Percentiles rank a stretch among this genome's conserved stretches.
Conservation (phyloP, 2,797 vertebrate genomes). For the Apodemus agrarius region DNA sequence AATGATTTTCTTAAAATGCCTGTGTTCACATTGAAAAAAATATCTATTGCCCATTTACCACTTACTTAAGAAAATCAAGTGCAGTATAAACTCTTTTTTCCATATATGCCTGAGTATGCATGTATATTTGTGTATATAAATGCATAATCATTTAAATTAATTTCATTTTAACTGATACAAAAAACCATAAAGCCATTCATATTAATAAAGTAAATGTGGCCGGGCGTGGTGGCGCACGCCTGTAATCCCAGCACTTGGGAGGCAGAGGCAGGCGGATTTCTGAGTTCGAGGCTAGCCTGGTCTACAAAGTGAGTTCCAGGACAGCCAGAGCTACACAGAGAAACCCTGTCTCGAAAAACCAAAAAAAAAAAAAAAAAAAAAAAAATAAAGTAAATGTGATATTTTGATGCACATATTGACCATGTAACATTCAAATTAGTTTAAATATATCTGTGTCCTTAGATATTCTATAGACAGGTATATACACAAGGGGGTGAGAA, state of each 20-base stretch:
- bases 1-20: neutral
- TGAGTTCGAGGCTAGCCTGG: too few species aligned
- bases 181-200: neutral
- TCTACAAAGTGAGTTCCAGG: too few species aligned
- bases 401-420: neutral
- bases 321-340: too few species aligned
- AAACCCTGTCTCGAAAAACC: too few species aligned
- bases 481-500: neutral
- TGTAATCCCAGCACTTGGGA: too few species aligned
- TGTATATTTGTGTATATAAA: neutral
- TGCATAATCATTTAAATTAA: neutral
- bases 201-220: neutral
- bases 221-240: too few species aligned
- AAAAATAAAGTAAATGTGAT: too few species aligned
- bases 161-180: neutral
- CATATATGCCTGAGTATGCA: neutral
- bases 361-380: too few species aligned
- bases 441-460: neutral
- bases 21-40: neutral
- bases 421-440: neutral
- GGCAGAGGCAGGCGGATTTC: too few species aligned
- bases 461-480: neutral
- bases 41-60: neutral
- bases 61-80: neutral
- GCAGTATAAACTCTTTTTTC: neutral